phyloP scores from a whole-genome alignment of 1,140 invertebrate genomes.

The Phthorimaea operculella region DNA sequence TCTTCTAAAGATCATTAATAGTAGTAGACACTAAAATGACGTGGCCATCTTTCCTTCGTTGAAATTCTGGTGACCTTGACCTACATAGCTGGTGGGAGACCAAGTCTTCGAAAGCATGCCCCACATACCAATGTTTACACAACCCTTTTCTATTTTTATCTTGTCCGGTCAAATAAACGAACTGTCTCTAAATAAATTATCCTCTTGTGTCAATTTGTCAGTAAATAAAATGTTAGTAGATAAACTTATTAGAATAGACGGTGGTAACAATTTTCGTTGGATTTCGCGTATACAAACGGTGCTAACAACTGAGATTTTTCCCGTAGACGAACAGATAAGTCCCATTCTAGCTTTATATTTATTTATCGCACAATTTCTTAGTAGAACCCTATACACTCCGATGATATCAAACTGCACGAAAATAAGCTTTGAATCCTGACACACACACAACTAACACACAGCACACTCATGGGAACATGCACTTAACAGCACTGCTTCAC shows the following conservation, averaged over 20 bases:
- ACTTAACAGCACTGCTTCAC: conserved; percentile 58
- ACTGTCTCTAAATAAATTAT: background rate
- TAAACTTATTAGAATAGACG: background rate
- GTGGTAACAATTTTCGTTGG: conserved; percentile 2
- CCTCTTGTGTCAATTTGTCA: background rate
- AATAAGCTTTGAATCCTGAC: conserved; percentile 45
- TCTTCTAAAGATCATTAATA: background rate
- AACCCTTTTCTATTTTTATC: conserved; percentile 20
- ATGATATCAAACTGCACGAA: conserved; percentile 35
- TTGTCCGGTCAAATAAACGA: background rate
- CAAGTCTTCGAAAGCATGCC: conserved; percentile 13
- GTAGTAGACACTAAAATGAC: background rate
- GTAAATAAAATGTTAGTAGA: conserved; percentile 2
- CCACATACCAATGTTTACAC: conserved; percentile 18
- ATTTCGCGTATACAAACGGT: background rate
- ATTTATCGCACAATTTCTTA: background rate
- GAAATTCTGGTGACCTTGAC: conserved; percentile 51
- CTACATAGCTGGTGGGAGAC: conserved; percentile 32
- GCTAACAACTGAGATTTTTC: background rate
- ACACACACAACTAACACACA: conserved; percentile 48
- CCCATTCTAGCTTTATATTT: background rate
- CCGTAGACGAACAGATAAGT: background rate
- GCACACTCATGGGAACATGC: conserved; percentile 31
- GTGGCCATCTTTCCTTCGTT: background rate
- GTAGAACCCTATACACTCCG: background rate